These are phyloP conservation scores for Helogale parvula DNA, from an alignment of 2,113 vertebrate genomes.

Conservation along the genomic window DNA sequence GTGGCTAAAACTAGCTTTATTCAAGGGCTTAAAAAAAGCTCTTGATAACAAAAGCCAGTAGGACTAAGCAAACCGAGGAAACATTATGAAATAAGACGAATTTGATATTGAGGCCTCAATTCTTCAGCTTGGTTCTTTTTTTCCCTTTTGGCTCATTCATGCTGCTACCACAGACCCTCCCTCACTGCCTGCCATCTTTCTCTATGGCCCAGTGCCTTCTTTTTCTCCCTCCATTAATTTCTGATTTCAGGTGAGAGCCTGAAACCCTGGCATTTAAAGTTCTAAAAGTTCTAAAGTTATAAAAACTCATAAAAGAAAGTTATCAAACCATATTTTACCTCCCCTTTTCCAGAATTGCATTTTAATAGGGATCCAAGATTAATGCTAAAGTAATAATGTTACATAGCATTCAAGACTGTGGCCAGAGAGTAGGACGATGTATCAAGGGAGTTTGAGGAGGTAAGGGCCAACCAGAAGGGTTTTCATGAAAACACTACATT, in stretches of 20 bases:
- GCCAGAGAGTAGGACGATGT: background rate
- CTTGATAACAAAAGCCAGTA: background rate
- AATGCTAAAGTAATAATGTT: background rate
- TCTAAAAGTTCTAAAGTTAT: background rate
- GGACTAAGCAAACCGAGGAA: conserved; percentile 1
- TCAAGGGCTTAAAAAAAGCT: background rate
- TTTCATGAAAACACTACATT: background rate
- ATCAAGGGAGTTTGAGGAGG: background rate
- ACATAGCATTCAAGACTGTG: background rate
- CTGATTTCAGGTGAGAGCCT: background rate
- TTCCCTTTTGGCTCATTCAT: background rate
- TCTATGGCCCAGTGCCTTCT: background rate
- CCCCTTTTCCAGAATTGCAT: background rate
- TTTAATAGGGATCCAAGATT: conserved; percentile 41
- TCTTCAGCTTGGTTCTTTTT: background rate
- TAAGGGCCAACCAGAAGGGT: background rate
- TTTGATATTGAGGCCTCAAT: background rate
- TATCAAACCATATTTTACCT: background rate
- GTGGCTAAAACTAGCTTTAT: background rate
- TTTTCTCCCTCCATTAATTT: background rate
- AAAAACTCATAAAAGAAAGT: background rate
- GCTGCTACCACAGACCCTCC: background rate
- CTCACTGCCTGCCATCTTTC: background rate
- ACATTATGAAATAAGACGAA: conserved; percentile 22
- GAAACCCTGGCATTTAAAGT: background rate